Percentiles rank a stretch among this genome's conserved stretches.
These are phyloP conservation scores for Cryptophagus acutangulus DNA, from an alignment of 2,888 invertebrate species.

Conservation along the genomic window DNA sequence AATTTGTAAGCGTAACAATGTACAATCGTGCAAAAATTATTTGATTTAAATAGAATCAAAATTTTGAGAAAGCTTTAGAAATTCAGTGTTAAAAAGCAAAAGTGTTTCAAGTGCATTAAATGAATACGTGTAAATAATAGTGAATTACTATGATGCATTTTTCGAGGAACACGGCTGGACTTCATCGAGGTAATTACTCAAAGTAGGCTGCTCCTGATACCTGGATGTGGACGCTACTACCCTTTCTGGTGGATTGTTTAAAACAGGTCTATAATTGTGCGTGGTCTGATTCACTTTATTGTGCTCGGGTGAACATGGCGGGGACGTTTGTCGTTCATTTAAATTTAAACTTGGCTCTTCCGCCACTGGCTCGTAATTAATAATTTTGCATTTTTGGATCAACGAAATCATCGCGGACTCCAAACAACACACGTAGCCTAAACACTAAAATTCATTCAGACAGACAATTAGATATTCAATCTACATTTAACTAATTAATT, in stretches of 20 bases:
- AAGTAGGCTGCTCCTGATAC: conserved; percentile 42
- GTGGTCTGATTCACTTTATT: conserved; percentile 30
- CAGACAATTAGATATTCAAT: no score
- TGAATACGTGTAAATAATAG: no score
- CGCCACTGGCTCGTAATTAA: conserved; percentile 57
- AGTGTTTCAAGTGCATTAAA: no score
- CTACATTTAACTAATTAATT: conserved; percentile 3
- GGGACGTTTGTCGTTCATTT: conserved; percentile 45
- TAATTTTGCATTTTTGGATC: conserved; percentile 55
- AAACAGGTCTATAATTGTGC: conserved; percentile 47
- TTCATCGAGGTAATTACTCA: conserved; percentile 46
- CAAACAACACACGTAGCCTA: conserved; percentile 59
- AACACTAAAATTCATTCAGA: conserved; percentile 46
- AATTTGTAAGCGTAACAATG: no score
- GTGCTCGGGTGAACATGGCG: conserved; percentile 41
- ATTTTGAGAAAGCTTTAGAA: no score
- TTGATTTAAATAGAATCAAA: no score
- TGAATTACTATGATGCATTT: no score
- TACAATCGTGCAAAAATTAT: no score
- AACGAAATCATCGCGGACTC: conserved; percentile 57
- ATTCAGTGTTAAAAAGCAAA: no score
- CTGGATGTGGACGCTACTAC: conserved; percentile 53
- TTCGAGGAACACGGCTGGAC: conserved; percentile 50
- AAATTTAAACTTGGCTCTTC: conserved; percentile 59
- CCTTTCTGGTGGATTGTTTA: conserved; percentile 38